Evolutionary conservation across 2,113 vertebrate species (phyloP), one percentile per base, ranked within the genome.

Genomic region (Sitta europaea): DNA sequence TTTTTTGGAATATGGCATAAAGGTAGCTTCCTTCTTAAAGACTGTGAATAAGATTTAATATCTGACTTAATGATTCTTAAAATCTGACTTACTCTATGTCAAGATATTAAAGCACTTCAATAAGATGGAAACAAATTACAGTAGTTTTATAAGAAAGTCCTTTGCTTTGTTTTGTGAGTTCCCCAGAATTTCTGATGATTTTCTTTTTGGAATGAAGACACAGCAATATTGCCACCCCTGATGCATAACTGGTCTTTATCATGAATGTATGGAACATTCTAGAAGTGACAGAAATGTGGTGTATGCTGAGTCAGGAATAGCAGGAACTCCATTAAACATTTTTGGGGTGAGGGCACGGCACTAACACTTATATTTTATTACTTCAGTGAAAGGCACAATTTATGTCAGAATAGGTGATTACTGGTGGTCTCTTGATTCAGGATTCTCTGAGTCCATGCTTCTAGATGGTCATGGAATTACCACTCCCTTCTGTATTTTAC

Each of bases 341-440:
- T 50, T 17, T 11, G 7, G 2, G 3, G 4, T 40, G 10, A 1
- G 27, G 3, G 6, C 59, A 36, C 0, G 1, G 8, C 28, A 57
- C 11, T 47, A 66, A 50, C 3, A 5, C 3, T 71, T 7, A 31
- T 2, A 23, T 27, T 14, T 72, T 42, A 45, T 18, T 4, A 57
- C 50, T 59, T 50, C 16, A 21, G 16, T 23, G 66, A 16, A 15
- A 62, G 6, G 8, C 59, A 57, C 1, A 10, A 58, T 81, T 54
- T 50, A 9, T 62, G 14, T 62, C 27, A 62, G 38, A 54, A 50
- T 19, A 45, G 14, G 14, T 76, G 61, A 65, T 40, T 61, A 51
- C 48, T 50, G 82, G 14, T 68, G 5, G 27, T 67, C 19, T 50
- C 31, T 82, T 45, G 40, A 74, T 67, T 54, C 6, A 28, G 7